Base-by-base conservation (phyloP, 53 echinoderm and acorn worm species). In the Echinarachnius parma region DNA sequence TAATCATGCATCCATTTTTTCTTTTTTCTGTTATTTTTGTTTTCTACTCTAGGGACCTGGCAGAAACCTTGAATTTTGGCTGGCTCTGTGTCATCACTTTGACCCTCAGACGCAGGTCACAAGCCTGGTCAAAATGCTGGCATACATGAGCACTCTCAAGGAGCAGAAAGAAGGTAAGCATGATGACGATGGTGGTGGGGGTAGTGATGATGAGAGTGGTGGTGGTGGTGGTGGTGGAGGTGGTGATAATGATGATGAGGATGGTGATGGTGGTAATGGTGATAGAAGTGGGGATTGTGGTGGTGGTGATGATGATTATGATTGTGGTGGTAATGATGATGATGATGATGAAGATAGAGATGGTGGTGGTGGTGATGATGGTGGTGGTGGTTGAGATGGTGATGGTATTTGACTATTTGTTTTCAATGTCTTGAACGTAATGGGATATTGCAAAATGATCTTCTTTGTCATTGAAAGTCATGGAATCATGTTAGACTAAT, bases 21-120 rank as follows among this genome's bases (percentile, higher is more conserved):
- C n/a, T n/a, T n/a, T n/a, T n/a, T n/a, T n/a, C n/a, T n/a, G n/a
- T n/a, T n/a, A n/a, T n/a, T 9, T 49, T 18, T 49, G 50, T 49
- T 62, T 39, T 23, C 24, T 22, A 2, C n/a, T 33, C 9, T 61
- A 88, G 89, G 89, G 82, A 21, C 71, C 82, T 47, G 83, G 89
- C 31, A 79, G 89, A 28, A 89, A 79, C 36, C 81, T 89, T 4
- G 89, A 91, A 49, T 96, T 96, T 53, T 91, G 91, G 87, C 48
- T 87, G 60, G 59, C 85, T 0, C 77, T 96, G 2, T 91, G 87
- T 64, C 87, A 84, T 34, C 71, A 91, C 25, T 87, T 87, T 72
- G 44, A 79, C 13, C 76, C 83, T 5, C 48, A 72, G 19, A 77
- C 76, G 14, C 83, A 87, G 42, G 84, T 96, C 16, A 71, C 56